Conservation (phyloP, 2,888 invertebrate species). For the Melangyna quadrimaculata region DNA sequence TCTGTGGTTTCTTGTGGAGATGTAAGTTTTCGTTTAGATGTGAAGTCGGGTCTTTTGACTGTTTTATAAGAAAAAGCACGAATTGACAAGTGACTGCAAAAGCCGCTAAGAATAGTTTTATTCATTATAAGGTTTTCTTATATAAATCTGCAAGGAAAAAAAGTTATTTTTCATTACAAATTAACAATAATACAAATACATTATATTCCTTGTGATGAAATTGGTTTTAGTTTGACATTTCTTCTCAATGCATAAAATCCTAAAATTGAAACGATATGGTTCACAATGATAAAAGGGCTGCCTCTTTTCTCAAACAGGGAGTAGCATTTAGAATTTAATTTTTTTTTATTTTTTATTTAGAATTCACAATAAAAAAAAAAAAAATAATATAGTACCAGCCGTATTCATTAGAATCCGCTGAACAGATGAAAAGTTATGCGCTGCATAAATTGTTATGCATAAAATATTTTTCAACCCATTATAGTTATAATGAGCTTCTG, state of each 20-base stretch:
- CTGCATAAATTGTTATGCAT: no score
- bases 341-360: no score
- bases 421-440: no score
- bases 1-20: conserved; percentile 53
- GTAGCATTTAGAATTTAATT: no score
- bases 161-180: not conserved
- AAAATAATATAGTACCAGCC: no score
- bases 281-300: not conserved
- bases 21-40: conserved; percentile 39
- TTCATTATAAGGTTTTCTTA: conserved; percentile 27
- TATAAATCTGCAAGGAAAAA: not conserved
- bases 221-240: not conserved
- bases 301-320: not conserved
- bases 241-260: not conserved
- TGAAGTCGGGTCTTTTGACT: conserved; percentile 76
- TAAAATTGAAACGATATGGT: not conserved
- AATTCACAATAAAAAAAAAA: no score
- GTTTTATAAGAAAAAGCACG: conserved; percentile 77
- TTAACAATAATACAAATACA: not conserved
- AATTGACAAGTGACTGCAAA: conserved; percentile 31
- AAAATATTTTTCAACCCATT: no score
- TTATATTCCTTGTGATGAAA: no score
- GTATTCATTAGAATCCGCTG: no score
- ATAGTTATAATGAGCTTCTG: no score
- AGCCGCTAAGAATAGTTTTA: not conserved